Conservation (phyloP, 1,140 invertebrate species). For the Ditylenchus dipsaci region DNA sequence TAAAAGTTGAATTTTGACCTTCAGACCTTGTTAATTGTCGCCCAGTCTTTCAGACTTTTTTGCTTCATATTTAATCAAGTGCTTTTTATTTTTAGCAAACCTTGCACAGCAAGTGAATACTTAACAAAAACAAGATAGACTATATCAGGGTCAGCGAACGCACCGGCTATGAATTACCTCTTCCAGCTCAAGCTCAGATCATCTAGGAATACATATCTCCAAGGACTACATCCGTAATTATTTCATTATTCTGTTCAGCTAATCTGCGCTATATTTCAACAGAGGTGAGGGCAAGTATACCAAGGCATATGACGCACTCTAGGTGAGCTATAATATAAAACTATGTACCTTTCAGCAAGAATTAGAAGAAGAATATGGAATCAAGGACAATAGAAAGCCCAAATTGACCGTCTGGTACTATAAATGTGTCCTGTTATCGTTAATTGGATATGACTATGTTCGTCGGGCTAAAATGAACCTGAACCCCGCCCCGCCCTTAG, state of each 20-base stretch:
- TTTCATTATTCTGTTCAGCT: conserved; percentile 2
- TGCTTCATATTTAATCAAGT: conserved; percentile 5
- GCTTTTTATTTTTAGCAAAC: conserved; percentile 60
- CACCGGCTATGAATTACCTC: conserved; percentile 66
- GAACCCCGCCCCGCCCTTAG: too few species aligned
- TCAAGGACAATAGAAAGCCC: conserved; percentile 56
- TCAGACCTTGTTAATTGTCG: too few species aligned
- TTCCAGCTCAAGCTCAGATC: conserved; percentile 45
- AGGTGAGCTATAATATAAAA: conserved; percentile 58
- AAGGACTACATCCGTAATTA: conserved; percentile 44
- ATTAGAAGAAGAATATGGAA: conserved; percentile 58
- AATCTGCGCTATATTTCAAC: conserved; percentile 3
- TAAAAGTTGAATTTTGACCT: too few species aligned
- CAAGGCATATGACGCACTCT: conserved; percentile 22
- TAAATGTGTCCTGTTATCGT: too few species aligned
- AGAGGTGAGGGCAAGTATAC: conserved; percentile 44
- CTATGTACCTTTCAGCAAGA: conserved; percentile 60
- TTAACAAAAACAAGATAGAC: conserved; percentile 60
- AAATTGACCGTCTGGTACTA: conserved; percentile 59
- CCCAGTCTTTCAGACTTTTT: too few species aligned
- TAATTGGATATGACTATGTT: too few species aligned
- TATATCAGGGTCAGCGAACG: conserved; percentile 78
- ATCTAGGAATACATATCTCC: conserved; percentile 53
- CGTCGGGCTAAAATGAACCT: too few species aligned
- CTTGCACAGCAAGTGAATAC: conserved; percentile 66